Base-by-base conservation (phyloP, 2,113 vertebrate species). In the Cairina moschata region DNA sequence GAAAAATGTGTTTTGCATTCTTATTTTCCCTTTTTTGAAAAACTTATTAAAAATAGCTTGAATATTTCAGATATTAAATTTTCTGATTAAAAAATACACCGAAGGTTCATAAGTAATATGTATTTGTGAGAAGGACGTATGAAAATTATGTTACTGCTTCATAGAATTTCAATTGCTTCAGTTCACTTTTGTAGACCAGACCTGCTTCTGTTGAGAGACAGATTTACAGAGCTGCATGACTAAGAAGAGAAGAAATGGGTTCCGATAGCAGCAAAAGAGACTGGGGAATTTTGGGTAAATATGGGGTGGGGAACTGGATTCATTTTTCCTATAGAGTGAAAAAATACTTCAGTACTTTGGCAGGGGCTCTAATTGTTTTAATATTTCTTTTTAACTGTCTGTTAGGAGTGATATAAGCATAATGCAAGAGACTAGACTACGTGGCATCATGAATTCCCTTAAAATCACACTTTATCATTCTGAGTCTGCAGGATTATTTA, bases 271-370 rank as follows among this genome's bases (percentile, higher is more conserved):
- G 18, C 54, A 89, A 34, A 87, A 50, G 3, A 68, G 26, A 38
- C 32, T 68, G 66, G 42, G 14, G 20, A 44, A 32, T 67, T 4
- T 59, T 15, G 10, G 31, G 6, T 13, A 65, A 90, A 74, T 4
- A 34, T 10, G 44, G 46, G 2, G 0, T n/a, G 77, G 22, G 13
- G 6, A 8, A 31, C 13, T 2, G 8, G 8, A 6, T 34, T 44
- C 52, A 72, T 1, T 17, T 59, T 56, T 54, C 60, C 36, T 52
- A 60, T 21, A 69, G 10, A 52, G 4, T 67, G n/a, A 55, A 59
- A 25, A 87, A 87, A 2, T 40, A 40, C 13, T 55, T 25, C 36
- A 87, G 46, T 63, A 62, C 31, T 73, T 29, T 10, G 22, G 7
- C 3, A 8, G 12, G 2, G 8, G 3, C 23, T 90, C 22, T 59